Base-by-base conservation (phyloP, 2,797 vertebrate species). In the Centropyge bicolor region DNA sequence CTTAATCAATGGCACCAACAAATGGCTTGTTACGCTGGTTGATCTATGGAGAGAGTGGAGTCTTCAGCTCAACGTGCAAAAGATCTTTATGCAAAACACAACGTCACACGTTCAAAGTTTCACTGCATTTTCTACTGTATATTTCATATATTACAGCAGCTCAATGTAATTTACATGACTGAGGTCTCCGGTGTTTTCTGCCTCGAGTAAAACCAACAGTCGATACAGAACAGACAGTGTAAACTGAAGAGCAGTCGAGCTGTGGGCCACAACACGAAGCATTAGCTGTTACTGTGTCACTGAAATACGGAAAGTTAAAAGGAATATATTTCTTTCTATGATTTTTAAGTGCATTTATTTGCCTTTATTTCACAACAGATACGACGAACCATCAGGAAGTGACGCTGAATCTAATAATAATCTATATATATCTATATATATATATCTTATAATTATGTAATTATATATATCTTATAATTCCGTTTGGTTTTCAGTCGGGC, bases 1-100 rank as follows among this genome's bases (percentile, higher is more conserved):
- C 35, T 48, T 54, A 81, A 81, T 73, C 66, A 78, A 45, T 38
- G 43, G 5, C 72, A 72, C 36, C 17, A 78, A 76, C 54, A 69
- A 74, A 82, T 6, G 2, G 57, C 8, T 1, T 11, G 10, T 67
- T 31, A 38, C 5, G 5, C 31, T 45, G 35, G 3, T 5, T 10
- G 45, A 61, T 67, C 54, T 20, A n/a, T 8, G 7, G 71, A 52
- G 8, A 46, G 16, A 31, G 27, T 31, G 27, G 27, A 31, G 27
- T 31, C 27, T 57, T 56, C 10, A 35, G 20, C 40, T 48, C 9
- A 59, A 17, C 7, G 14, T 56, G 27, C 4, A 49, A n/a, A n/a
- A n/a, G n/a, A n/a, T n/a, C n/a, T n/a, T n/a, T n/a, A n/a, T 10
- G 17, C 4, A 36, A 57, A 35, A n/a, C 19, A 49, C 22, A 9